Conservation (phyloP, 1,140 invertebrate genomes). For the Heliconius himera region DNA sequence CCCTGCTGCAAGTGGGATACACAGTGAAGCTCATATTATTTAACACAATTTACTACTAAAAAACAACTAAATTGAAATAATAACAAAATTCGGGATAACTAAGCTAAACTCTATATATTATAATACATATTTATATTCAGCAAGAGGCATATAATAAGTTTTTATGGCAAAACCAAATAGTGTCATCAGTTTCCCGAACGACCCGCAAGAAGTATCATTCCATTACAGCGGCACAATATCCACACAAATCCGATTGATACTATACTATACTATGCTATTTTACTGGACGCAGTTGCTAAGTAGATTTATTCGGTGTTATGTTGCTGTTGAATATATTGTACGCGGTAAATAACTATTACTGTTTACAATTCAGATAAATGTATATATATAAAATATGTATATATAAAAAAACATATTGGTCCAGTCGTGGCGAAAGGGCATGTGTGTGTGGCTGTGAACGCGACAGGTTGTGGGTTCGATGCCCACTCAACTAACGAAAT, state of each 20-base stretch:
- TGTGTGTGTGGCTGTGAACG: too few species aligned
- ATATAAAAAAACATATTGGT: too few species aligned
- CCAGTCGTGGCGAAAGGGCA: too few species aligned
- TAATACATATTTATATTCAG: conserved; percentile 62
- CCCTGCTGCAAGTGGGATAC: too few species aligned
- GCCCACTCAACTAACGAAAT: too few species aligned
- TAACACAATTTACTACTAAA: too few species aligned
- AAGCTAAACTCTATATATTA: conserved; percentile 45
- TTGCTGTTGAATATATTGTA: neutral
- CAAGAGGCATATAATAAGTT: conserved; percentile 70
- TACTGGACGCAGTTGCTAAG: conserved; percentile 12
- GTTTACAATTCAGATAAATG: neutral
- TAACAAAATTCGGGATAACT: neutral
- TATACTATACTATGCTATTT: conserved; percentile 4
- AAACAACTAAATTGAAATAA: neutral
- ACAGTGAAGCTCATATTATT: too few species aligned
- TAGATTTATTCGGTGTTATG: neutral
- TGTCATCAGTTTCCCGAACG: conserved; percentile 73
- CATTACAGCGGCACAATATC: conserved; percentile 67
- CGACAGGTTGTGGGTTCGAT: too few species aligned
- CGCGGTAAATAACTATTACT: neutral
- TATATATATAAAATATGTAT: too few species aligned
- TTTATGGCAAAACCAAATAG: conserved; percentile 74
- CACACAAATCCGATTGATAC: conserved; percentile 21
- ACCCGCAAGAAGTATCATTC: conserved; percentile 73